Base-by-base conservation (phyloP, 2,113 vertebrate genomes). In the Cyprinodon tularosa region DNA sequence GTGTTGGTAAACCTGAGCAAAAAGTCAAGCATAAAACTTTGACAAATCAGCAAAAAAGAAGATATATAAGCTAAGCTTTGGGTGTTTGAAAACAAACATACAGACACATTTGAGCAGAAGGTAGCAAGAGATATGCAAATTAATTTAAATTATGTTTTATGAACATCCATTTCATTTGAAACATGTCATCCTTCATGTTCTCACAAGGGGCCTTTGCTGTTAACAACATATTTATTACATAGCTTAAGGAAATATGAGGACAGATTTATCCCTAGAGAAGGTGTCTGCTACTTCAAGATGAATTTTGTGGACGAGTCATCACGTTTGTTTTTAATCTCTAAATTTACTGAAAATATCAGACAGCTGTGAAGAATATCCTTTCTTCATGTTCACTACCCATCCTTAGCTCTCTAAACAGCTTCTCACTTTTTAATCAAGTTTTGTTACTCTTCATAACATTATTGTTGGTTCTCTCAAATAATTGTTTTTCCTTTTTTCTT, bases 121-220 rank as follows among this genome's bases (percentile, higher is more conserved):
- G 72, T 42, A 63, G 62, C 77, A 62, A 40, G 62, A 62, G 76
- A 68, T 62, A 64, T 45, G 72, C n/a, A 80, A 71, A 48, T 10
- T 39, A 76, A 67, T 68, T 72, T 8, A 81, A 62, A 67, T 66
- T 15, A 68, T 74, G 48, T 88, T 78, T 72, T 66, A 74, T 72
- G 48, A 81, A 76, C 77, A 67, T 71, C 79, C 29, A 74, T 68
- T 78, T 77, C 5, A 74, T 80, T 75, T 72, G 17, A 57, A 57
- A 57, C 20, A 20, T 57, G 50, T n/a, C 20, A 14, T 66, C 68
- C 61, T 74, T 71, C 65, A 53, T 47, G 57, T 64, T 72, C 48
- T 62, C 60, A 63, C 57, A 72, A 72, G 67, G 74, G 63, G 48
- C 44, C 22, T 69, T 29, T 2, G 3, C 14, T 66, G 61, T 14